Evolutionary conservation across 2,888 invertebrate genomes (phyloP).

Genomic region (Megaustenia siamemsis): DNA sequence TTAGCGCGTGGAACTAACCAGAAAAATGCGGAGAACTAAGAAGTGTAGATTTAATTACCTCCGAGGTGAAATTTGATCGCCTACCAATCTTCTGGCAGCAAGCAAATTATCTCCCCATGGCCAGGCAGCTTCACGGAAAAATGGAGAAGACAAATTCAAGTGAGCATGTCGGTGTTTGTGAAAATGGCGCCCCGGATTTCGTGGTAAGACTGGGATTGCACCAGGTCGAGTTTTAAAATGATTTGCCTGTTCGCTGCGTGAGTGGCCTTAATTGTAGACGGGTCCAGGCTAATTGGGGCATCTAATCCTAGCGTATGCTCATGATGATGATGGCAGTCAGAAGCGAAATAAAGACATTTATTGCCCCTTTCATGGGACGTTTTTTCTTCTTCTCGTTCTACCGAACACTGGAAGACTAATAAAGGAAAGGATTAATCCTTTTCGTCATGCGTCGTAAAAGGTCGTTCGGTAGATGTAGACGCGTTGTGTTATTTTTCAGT

Average conservation of each 20-base stretch:
- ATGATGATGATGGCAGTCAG: background rate
- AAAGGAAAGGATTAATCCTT: no score
- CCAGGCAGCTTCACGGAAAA: slow-evolving; percentile 6
- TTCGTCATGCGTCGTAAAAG: no score
- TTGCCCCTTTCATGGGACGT: no score
- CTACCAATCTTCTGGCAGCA: slow-evolving; percentile 14
- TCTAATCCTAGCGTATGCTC: background rate
- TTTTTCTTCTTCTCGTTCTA: no score
- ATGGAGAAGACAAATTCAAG: background rate
- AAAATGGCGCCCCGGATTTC: background rate
- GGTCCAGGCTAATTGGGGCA: background rate
- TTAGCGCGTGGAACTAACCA: background rate
- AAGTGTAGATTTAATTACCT: slow-evolving; percentile 25
- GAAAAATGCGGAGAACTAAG: background rate
- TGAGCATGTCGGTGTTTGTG: background rate
- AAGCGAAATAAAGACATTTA: background rate
- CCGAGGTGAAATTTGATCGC: slow-evolving; percentile 28
- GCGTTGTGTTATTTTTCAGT: no score
- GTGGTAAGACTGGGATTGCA: background rate
- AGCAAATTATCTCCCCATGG: slow-evolving; percentile 23
- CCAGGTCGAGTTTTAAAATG: slow-evolving; percentile 13
- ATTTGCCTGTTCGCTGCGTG: slow-evolving; percentile 9
- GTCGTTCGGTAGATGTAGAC: no score
- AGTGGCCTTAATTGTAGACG: background rate
- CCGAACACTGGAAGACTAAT: no score